Percentiles rank a stretch among this genome's conserved stretches.
These are phyloP conservation scores for Phalanger gymnotis DNA, from an alignment of 2,797 vertebrate genomes.

Conservation along the genomic window DNA sequence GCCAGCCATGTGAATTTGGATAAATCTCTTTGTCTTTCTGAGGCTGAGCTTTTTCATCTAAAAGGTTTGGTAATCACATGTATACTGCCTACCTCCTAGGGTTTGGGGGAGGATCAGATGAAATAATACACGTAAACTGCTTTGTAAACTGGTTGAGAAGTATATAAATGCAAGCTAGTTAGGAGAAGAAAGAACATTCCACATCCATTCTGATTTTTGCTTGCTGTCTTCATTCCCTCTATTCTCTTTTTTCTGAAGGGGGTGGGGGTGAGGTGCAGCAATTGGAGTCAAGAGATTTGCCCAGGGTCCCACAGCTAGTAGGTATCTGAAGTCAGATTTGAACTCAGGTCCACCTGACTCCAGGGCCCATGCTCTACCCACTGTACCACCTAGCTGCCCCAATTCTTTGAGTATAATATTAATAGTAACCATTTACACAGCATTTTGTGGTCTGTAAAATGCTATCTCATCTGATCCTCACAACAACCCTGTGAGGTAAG, in stretches of 20 bases:
- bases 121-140: background rate
- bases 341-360: background rate
- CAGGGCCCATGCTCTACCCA: background rate
- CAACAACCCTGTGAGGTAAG: slow-evolving; percentile 22
- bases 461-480: slow-evolving; percentile 24
- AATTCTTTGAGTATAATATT: background rate
- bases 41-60: background rate
- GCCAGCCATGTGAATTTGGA: background rate
- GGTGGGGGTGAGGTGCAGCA: background rate
- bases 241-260: background rate
- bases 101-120: background rate
- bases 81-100: background rate
- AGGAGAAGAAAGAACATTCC: background rate
- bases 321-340: background rate
- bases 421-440: background rate
- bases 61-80: background rate
- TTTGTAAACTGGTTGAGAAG: background rate
- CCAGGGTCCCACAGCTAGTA: background rate
- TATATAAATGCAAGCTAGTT: background rate
- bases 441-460: background rate
- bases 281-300: background rate
- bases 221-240: background rate
- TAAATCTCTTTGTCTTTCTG: background rate
- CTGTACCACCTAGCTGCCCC: background rate
- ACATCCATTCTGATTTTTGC: background rate